These are phyloP conservation scores for Galagoides demidoff DNA, from an alignment of 2,797 vertebrate genomes.

Conservation along the genomic window DNA sequence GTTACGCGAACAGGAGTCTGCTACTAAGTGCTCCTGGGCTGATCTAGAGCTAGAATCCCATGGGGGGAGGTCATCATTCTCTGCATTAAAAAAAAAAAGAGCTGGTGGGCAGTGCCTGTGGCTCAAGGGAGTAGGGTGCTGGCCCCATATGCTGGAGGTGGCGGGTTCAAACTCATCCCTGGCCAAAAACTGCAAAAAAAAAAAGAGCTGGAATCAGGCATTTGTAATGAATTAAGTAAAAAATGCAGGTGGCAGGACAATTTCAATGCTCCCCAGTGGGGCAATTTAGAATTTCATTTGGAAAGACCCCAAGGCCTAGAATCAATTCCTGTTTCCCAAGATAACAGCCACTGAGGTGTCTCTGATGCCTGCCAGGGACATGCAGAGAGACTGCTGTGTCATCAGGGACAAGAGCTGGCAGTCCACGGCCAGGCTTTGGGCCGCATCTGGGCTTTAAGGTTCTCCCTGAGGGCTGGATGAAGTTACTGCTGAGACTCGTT, in stretches of 20 bases:
- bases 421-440: background rate
- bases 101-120: no score
- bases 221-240: background rate
- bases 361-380: background rate
- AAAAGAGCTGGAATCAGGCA: background rate
- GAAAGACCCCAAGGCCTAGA: background rate
- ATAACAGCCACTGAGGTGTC: background rate
- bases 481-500: background rate
- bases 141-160: no score
- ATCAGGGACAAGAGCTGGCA: accelerated
- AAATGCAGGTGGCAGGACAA: background rate
- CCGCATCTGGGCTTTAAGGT: no score
- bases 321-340: background rate
- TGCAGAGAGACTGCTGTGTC: accelerated
- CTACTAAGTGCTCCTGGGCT: background rate
- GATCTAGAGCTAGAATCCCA: accelerated
- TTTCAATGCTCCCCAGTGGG: accelerated
- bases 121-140: no score
- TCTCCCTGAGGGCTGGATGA: background rate
- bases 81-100: background rate
- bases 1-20: accelerated
- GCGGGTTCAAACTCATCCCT: no score
- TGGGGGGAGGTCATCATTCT: background rate
- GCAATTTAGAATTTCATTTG: background rate
- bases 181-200: background rate